Evolutionary conservation across 2,888 invertebrate species (phyloP), one percentile per base, ranked within the genome.

Genomic region (Branchellion lobata): DNA sequence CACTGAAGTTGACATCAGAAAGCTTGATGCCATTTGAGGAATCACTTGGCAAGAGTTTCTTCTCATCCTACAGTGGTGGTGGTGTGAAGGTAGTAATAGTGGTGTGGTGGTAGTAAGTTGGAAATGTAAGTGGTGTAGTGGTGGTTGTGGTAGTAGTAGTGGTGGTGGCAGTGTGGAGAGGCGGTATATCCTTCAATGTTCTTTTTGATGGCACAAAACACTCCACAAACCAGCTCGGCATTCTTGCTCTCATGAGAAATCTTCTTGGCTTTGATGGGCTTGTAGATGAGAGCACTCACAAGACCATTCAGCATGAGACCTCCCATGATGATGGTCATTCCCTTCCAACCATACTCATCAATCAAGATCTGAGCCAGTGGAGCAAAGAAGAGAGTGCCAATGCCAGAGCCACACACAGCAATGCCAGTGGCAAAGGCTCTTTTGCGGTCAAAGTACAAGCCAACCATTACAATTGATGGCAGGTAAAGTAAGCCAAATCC

Each of bases 391-490:
- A 96, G 93, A 8, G 93, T 93, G 11, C 96, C 96, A 21, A 96
- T 94, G 8, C 98, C 98, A 0, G 96, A 96, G 31, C 98, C 98
- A 85, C 97, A 96, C 11, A 97, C 93, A 0, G 96, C 94, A 75
- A 98, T 91, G 1, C 97, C 97, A 0, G 96, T 97, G 0, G 98
- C 98, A 78, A 98, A 88, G 0, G 96, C 96, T 80, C 97, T 91
- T 92, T 94, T 94, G 87, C 92, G 92, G 88, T 97, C 97, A 87
- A 98, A 98, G 90, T 98, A 98, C 89, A 95, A 96, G 27, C 97
- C 96, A 36, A 96, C 95, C 68, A 94, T 93, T 84, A 98, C 92
- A 65, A 97, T 95, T 1, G 96, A 93, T 0, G 97, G 97, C 83
- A 97, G 93, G 89, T 96, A 97, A 84, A 97, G 92, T 90, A 97